Percentiles rank a stretch among this genome's conserved stretches.
Evolutionary conservation across 2,888 invertebrate species (phyloP).

Genomic region (Napeogenes sylphis): DNA sequence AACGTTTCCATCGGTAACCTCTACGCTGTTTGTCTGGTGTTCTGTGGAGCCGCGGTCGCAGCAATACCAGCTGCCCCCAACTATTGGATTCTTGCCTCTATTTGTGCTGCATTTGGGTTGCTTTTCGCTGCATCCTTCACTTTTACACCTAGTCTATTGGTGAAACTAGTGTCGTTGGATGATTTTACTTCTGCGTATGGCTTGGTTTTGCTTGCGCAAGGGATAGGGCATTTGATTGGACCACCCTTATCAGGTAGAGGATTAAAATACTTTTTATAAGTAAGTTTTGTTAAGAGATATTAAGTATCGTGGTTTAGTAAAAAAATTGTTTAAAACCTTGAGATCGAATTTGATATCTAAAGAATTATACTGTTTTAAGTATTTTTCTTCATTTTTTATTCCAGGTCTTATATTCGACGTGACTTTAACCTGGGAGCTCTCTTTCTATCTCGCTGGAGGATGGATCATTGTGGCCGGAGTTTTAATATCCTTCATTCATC

Average conservation of each 20-base stretch:
- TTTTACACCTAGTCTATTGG: constrained; percentile 92
- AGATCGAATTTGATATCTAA: no score
- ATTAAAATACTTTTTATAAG: no score
- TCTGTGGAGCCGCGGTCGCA: constrained; percentile 80
- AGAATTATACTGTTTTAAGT: no score
- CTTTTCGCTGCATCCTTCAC: constrained; percentile 95
- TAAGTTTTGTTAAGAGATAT: no score
- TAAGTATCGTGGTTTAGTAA: no score
- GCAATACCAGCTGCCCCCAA: constrained; percentile 76
- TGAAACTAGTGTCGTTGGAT: constrained; percentile 92
- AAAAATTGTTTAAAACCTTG: no score
- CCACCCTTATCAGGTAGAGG: constrained; percentile 90
- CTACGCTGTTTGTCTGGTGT: constrained; percentile 86
- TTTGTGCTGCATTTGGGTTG: constrained; percentile 87
- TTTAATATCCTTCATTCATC: constrained; percentile 81
- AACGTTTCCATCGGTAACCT: constrained; percentile 89
- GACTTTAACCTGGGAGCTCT: constrained; percentile 85
- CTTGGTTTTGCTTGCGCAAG: constrained; percentile 91
- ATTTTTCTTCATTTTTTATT: neutral
- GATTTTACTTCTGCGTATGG: constrained; percentile 96
- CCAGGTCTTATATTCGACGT: constrained; percentile 85
- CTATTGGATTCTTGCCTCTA: constrained; percentile 69
- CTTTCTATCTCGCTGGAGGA: constrained; percentile 88
- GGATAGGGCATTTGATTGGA: constrained; percentile 93
- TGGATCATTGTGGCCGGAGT: constrained; percentile 90